Evolutionary conservation across 1,140 invertebrate genomes (phyloP).

Genomic region (Chlorops oryzae): DNA sequence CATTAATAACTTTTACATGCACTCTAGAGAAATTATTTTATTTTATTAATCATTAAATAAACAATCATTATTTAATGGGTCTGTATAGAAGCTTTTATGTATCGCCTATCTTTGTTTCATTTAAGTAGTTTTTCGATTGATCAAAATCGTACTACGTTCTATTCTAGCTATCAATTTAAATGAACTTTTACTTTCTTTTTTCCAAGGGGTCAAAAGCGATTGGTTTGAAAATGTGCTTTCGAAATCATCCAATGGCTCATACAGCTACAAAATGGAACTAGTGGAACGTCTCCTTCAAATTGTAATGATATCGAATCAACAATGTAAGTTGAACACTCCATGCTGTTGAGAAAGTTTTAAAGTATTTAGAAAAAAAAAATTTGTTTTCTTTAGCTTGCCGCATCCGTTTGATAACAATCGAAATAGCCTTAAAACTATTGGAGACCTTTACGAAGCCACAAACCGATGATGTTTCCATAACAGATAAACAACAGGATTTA

Average conservation of each 20-base stretch:
- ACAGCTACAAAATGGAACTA: conserved; percentile 64
- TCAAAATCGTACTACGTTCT: too few relatives aligned
- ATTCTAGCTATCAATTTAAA: too few relatives aligned
- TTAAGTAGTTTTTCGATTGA: too few relatives aligned
- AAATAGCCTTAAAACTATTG: conserved; percentile 77
- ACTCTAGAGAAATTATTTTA: too few relatives aligned
- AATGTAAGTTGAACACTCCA: conserved; percentile 52
- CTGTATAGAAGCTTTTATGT: too few relatives aligned
- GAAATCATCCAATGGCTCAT: conserved; percentile 34
- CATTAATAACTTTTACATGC: too few relatives aligned
- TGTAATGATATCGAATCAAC: conserved; percentile 74
- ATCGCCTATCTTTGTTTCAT: too few relatives aligned
- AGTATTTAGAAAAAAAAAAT: conserved; percentile 1
- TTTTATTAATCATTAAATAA: too few relatives aligned
- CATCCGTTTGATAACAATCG: conserved; percentile 87
- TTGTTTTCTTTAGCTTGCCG: conserved; percentile 54
- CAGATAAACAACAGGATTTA: conserved; percentile 50
- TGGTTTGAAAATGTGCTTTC: conserved; percentile 63
- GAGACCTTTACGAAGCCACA: conserved; percentile 53
- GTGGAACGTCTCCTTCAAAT: conserved; percentile 76
- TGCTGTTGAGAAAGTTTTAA: background rate
- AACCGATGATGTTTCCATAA: conserved; percentile 50
- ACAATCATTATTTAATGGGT: too few relatives aligned
- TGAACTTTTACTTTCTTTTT: background rate
- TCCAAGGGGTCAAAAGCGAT: conserved; percentile 67